Evolutionary conservation across 2,888 invertebrate genomes (phyloP).

Genomic region (Napeogenes inachia): DNA sequence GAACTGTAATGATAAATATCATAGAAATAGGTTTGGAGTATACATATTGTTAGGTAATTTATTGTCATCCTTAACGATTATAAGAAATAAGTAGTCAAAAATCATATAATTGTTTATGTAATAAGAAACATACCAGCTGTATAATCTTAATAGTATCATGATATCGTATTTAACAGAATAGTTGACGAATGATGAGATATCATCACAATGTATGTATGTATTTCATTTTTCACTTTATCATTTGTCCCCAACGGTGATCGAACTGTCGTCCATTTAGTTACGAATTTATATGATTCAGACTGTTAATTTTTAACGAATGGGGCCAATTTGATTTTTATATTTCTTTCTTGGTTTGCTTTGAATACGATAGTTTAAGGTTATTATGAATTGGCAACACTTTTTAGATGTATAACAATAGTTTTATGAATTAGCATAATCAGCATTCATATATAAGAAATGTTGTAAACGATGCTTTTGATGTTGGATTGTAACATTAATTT

Average conservation of each 20-base stretch:
- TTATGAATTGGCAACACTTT: constrained; percentile 9
- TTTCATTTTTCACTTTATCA: constrained; percentile 3
- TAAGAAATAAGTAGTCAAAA: too few species aligned
- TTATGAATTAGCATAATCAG: constrained; percentile 16
- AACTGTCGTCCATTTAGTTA: constrained; percentile 26
- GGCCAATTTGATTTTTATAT: constrained; percentile 32
- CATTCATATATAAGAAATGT: constrained; percentile 1
- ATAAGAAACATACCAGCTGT: too few species aligned
- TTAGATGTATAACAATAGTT: constrained; percentile 12
- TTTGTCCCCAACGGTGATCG: constrained; percentile 19
- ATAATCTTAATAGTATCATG: too few species aligned
- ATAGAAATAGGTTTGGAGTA: too few species aligned
- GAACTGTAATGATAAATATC: too few species aligned
- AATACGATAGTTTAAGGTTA: constrained; percentile 16
- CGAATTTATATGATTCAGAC: constrained; percentile 23
- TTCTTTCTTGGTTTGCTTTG: constrained; percentile 19
- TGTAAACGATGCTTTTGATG: constrained; percentile 25
- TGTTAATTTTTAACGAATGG: constrained; percentile 30
- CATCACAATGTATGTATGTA: not conserved
- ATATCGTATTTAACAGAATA: too few species aligned
- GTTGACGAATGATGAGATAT: too few species aligned
- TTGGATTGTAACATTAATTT: constrained; percentile 17
- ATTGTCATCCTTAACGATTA: too few species aligned
- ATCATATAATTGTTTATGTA: too few species aligned
- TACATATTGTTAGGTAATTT: too few species aligned